Conservation (phyloP, 35 echinoderm and acorn worm genomes). For the Diadema setosum region DNA sequence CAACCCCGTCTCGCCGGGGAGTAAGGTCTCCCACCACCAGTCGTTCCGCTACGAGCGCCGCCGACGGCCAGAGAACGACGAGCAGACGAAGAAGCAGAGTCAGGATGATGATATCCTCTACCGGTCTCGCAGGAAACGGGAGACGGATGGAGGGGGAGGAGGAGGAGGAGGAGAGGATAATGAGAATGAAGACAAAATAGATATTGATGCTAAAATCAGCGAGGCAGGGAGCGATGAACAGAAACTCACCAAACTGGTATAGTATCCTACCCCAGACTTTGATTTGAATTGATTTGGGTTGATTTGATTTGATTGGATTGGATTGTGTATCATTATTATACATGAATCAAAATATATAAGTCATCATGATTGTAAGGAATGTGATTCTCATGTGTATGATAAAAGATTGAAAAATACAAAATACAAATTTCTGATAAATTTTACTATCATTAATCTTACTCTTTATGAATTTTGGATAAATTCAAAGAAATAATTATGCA, state of each 20-base stretch:
- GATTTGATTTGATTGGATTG: no score
- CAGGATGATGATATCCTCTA: conserved; percentile 21
- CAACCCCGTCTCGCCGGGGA: background rate
- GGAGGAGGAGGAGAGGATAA: background rate
- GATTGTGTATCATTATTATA: no score
- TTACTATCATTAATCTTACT: no score
- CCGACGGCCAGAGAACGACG: background rate
- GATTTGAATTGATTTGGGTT: no score
- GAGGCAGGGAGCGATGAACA: background rate
- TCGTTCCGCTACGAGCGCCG: background rate
- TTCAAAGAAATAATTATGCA: no score
- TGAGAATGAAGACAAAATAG: background rate
- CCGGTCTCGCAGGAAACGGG: background rate
- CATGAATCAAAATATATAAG: no score
- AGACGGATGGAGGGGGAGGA: background rate
- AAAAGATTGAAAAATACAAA: no score
- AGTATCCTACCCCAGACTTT: no score
- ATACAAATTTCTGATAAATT: no score
- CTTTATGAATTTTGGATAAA: no score
- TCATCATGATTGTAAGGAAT: no score
- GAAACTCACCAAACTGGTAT: background rate
- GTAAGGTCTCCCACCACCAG: background rate
- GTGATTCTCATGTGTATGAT: no score
- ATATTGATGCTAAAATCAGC: background rate
- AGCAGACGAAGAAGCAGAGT: background rate